Evolutionary conservation across 2,888 invertebrate species (phyloP).

Genomic region (Plebejus argus): DNA sequence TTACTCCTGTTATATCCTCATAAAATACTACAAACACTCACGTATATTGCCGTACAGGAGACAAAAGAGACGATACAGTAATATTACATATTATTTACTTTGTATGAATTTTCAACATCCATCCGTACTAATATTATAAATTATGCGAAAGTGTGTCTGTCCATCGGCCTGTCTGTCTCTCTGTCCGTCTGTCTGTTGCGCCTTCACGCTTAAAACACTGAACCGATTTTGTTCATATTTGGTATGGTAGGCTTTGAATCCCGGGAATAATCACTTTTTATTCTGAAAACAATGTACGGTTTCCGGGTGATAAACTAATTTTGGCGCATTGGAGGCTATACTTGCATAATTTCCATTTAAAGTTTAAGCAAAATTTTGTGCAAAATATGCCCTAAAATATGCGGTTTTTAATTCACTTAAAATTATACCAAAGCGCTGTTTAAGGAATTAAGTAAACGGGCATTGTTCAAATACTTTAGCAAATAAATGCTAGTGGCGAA

Average conservation of each 20-base stretch:
- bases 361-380: neutral
- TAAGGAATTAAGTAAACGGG: neutral
- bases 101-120: neutral
- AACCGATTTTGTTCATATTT: too few relatives aligned
- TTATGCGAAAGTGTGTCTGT: too few relatives aligned
- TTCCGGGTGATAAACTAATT: too few relatives aligned
- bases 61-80: neutral
- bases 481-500: conserved; percentile 5
- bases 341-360: too few relatives aligned
- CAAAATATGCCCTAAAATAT: neutral
- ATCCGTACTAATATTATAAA: neutral
- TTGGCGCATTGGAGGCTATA: too few relatives aligned
- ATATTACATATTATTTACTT: neutral
- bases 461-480: neutral
- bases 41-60: neutral
- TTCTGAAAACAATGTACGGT: too few relatives aligned
- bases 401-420: neutral
- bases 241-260: too few relatives aligned
- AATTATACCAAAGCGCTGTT: neutral
- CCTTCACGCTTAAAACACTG: too few relatives aligned
- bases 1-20: neutral
- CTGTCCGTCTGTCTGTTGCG: too few relatives aligned
- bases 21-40: neutral
- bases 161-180: too few relatives aligned
- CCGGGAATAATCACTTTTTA: too few relatives aligned